Conservation (phyloP, 2,888 invertebrate genomes). For the Cinara cedri region DNA sequence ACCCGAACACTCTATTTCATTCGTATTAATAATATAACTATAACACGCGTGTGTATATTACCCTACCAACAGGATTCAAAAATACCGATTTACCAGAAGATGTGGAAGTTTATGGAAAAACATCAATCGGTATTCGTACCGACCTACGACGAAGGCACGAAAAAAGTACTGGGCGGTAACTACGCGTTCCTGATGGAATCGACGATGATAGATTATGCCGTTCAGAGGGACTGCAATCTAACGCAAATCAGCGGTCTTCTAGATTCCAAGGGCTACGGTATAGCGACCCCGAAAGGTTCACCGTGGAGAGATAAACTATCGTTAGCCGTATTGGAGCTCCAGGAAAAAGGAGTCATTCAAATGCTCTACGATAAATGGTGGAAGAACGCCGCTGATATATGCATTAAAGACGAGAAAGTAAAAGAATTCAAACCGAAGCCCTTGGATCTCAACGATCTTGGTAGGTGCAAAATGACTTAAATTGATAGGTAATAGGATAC, state of each 20-base stretch:
- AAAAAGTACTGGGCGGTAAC: constrained; percentile 82
- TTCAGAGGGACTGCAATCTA: constrained; percentile 93
- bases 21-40: too few relatives aligned
- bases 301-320: constrained; percentile 98
- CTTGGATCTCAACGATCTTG: constrained; percentile 86
- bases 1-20: too few relatives aligned
- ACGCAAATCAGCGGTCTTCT: constrained; percentile 94
- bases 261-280: constrained; percentile 90
- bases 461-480: constrained; percentile 63
- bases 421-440: constrained; percentile 93
- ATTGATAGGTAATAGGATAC: too few relatives aligned
- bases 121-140: constrained; percentile 84
- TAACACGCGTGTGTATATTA: too few relatives aligned
- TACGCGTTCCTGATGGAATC: constrained; percentile 99
- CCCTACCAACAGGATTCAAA: constrained; percentile 81
- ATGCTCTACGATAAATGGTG: constrained; percentile 97
- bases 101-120: constrained; percentile 95
- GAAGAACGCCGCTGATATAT: constrained; percentile 93
- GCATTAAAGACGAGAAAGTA: constrained; percentile 83
- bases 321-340: constrained; percentile 89
- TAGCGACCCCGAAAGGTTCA: constrained; percentile 93
- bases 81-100: constrained; percentile 87
- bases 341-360: constrained; percentile 92
- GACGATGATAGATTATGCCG: constrained; percentile 93
- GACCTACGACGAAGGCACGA: constrained; percentile 89